Conservation (phyloP, 2,113 vertebrate species). For the Oplegnathus fasciatus region DNA sequence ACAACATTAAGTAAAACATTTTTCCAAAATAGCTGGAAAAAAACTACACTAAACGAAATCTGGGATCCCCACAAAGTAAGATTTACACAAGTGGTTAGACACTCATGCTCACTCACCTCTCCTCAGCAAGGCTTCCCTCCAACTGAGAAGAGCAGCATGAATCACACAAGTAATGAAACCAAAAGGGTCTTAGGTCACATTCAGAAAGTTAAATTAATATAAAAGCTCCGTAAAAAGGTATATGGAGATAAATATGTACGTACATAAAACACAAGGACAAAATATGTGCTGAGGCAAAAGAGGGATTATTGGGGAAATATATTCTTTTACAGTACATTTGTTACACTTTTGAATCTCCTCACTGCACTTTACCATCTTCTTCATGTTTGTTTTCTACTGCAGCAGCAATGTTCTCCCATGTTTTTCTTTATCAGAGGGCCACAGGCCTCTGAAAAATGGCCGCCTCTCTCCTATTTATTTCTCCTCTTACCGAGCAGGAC, state of each 20-base stretch:
- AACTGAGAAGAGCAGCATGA: not conserved
- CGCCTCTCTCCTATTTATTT: constrained; percentile 12
- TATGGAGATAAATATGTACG: not conserved
- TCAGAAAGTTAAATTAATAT: not conserved
- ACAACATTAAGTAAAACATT: not conserved
- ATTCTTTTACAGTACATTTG: not conserved
- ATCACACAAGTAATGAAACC: not conserved
- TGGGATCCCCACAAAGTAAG: not conserved
- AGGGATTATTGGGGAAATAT: not conserved
- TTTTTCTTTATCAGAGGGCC: constrained; percentile 22
- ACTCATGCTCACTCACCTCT: not conserved
- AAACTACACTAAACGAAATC: not conserved
- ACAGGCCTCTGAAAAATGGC: constrained; percentile 29
- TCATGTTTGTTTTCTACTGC: constrained; percentile 6
- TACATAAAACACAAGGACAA: not conserved
- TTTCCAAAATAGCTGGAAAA: not conserved
- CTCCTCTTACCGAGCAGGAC: constrained; percentile 5
- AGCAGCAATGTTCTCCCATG: not conserved
- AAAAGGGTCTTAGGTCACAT: not conserved
- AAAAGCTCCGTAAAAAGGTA: not conserved
- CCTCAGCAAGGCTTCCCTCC: not conserved
- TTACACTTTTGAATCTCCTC: not conserved
- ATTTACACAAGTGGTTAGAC: not conserved
- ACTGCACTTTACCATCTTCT: not conserved
- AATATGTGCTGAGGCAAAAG: not conserved